Percentiles rank a stretch among this genome's conserved stretches.
phyloP scores from a whole-genome alignment of 2,888 invertebrate genomes.

The Luffia ferchaultella region DNA sequence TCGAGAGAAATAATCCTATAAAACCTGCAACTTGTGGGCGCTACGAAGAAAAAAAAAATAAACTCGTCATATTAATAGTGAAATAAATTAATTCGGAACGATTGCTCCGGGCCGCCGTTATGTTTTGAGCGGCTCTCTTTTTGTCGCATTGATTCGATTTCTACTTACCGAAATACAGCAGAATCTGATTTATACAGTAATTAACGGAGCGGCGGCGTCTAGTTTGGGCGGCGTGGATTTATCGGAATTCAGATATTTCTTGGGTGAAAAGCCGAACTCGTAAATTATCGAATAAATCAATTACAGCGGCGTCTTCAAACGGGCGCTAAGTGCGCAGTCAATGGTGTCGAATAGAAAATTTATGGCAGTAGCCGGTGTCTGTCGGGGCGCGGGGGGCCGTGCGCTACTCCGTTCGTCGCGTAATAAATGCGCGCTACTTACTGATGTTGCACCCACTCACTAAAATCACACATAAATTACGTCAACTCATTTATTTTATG shows the following conservation, averaged over 20 bases:
- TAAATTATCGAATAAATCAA: conserved; percentile 26
- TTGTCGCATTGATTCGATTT: conserved; percentile 7
- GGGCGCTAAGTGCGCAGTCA: conserved; percentile 1
- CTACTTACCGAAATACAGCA: conserved; percentile 5
- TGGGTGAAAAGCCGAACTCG: conserved; percentile 22
- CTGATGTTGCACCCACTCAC: conserved; percentile 5
- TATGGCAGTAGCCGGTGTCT: not conserved
- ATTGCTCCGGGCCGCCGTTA: conserved; percentile 7
- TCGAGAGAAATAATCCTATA: conserved; percentile 3
- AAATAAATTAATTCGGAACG: conserved; percentile 5
- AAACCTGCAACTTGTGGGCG: conserved; percentile 2
- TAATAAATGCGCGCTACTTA: conserved; percentile 6
- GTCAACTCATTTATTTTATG: not conserved
- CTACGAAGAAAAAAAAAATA: conserved; percentile 5
- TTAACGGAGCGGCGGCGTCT: conserved; percentile 10
- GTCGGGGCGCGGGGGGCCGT: not conserved
- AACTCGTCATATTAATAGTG: conserved; percentile 7
- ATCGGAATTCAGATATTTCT: conserved; percentile 16
- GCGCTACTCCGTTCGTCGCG: not conserved
- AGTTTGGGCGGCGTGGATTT: conserved; percentile 9
- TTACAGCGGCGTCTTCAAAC: conserved; percentile 7
- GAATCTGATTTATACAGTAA: conserved; percentile 11
- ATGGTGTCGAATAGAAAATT: conserved; percentile 5
- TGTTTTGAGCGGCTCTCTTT: conserved; percentile 6
- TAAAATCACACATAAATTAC: not conserved